A percentile compares a stretch with the other conserved stretches of the same genome.
phyloP scores from a whole-genome alignment of 2,113 vertebrate species.

The Pogona vitticeps region DNA sequence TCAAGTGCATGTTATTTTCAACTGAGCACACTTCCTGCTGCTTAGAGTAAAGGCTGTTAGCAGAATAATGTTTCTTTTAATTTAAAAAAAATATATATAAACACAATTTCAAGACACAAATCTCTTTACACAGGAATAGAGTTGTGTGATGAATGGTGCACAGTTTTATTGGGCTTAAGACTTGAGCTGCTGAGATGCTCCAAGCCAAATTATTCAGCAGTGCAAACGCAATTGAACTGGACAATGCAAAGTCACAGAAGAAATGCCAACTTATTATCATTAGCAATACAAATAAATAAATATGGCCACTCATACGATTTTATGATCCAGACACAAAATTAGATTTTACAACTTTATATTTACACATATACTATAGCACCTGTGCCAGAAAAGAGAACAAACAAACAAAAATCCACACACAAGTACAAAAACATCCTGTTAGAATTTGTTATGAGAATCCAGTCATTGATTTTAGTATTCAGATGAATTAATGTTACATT shows the following conservation, averaged over 20 bases:
- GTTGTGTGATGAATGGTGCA: constrained; percentile 42
- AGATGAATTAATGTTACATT: constrained; percentile 61
- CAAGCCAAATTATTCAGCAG: constrained; percentile 48
- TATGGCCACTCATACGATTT: constrained; percentile 63
- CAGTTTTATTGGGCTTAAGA: constrained; percentile 52
- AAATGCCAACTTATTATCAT: constrained; percentile 55
- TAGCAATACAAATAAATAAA: constrained; percentile 57
- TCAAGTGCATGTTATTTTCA: constrained; percentile 70
- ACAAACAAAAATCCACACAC: constrained; percentile 50
- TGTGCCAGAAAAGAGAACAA: constrained; percentile 63
- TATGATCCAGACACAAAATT: constrained; percentile 51
- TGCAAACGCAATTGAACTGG: constrained; percentile 54
- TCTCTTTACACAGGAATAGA: constrained; percentile 43
- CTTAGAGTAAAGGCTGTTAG: constrained; percentile 46
- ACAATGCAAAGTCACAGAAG: constrained; percentile 62
- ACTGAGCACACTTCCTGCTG: constrained; percentile 24
- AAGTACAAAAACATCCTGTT: constrained; percentile 64
- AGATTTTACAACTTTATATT: constrained; percentile 66
- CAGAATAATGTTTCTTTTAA: background rate
- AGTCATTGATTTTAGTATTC: constrained; percentile 45
- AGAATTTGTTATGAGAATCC: constrained; percentile 61
- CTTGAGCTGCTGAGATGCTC: constrained; percentile 52
- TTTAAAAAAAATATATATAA: constrained; percentile 46
- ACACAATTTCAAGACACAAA: constrained; percentile 51
- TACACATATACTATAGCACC: constrained; percentile 76